Conservation (phyloP, 2,113 vertebrate genomes). For the Eclectus roratus region DNA sequence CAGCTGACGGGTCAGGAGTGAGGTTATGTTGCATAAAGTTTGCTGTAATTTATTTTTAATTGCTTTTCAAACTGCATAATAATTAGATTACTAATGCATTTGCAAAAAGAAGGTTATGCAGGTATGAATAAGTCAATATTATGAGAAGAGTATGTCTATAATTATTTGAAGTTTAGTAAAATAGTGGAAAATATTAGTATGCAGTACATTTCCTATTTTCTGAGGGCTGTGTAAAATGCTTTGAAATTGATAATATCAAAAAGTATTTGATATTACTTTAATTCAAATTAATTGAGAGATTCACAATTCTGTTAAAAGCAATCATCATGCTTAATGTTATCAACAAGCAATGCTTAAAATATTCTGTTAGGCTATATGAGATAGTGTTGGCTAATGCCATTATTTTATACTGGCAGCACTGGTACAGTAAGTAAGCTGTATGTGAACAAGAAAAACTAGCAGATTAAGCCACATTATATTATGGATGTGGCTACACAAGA, state of each 20-base stretch:
- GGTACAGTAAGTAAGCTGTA: not conserved
- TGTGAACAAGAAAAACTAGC: not conserved
- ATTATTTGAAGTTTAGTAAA: not conserved
- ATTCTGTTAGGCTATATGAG: not conserved
- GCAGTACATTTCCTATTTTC: not conserved
- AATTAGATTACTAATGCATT: not conserved
- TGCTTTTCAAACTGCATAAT: not conserved
- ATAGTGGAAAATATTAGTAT: not conserved
- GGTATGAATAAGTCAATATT: not conserved
- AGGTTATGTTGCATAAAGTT: not conserved
- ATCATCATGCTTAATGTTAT: not conserved
- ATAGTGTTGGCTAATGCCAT: not conserved
- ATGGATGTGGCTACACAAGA: not conserved
- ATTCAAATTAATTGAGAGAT: not conserved
- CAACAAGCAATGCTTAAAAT: not conserved
- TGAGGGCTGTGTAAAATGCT: not conserved
- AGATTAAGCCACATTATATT: not conserved
- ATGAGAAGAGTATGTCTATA: not conserved
- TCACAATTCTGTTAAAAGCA: not conserved
- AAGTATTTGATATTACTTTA: not conserved
- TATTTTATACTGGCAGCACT: not conserved
- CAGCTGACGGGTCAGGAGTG: not conserved
- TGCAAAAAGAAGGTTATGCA: not conserved
- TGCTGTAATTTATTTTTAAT: conserved; percentile 19
- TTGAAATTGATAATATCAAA: not conserved